These are phyloP conservation scores for Troilus luridus DNA, from an alignment of 2,888 invertebrate genomes.

Conservation along the genomic window DNA sequence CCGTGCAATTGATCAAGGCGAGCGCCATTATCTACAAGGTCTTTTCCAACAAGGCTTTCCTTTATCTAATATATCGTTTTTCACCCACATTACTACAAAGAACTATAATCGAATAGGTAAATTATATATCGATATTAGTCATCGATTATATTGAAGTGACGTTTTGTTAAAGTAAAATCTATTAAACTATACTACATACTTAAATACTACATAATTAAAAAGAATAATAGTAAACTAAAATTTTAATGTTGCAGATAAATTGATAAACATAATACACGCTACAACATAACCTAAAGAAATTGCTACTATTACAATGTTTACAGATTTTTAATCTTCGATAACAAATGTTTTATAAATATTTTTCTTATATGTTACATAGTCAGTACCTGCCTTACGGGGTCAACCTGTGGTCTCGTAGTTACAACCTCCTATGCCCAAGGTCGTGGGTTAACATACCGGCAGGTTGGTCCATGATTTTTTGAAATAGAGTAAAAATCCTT, in stretches of 20 bases:
- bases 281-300: background rate
- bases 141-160: background rate
- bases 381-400: no score
- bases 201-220: no score
- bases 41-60: background rate
- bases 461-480: no score
- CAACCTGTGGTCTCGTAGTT: no score
- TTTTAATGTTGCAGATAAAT: no score
- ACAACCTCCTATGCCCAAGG: no score
- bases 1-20: conserved; percentile 10
- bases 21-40: background rate
- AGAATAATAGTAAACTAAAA: no score
- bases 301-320: background rate
- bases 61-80: background rate
- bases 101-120: background rate
- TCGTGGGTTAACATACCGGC: no score
- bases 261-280: background rate
- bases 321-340: background rate
- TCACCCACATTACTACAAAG: background rate
- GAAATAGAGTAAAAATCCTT: no score
- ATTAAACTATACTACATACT: background rate
- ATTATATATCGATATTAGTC: background rate
- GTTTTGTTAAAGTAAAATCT: background rate
- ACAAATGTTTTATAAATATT: background rate
- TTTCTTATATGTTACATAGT: background rate